Percentiles rank a stretch among this genome's conserved stretches.
Conservation (phyloP, 2,888 invertebrate species). For the Drosophila meridiana region DNA sequence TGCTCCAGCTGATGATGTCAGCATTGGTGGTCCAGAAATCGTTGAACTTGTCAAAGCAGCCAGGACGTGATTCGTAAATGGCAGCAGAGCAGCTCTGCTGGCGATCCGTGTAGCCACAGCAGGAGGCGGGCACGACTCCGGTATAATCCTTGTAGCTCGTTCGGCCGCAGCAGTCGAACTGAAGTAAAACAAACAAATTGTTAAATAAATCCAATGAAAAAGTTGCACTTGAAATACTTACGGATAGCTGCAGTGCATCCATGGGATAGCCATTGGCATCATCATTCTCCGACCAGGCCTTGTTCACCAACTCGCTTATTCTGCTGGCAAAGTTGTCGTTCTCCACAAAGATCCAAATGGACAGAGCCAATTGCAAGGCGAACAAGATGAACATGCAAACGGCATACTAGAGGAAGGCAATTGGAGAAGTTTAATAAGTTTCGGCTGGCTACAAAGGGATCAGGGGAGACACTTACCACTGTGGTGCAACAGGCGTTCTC, state of each 20-base stretch:
- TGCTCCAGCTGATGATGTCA: slow-evolving; percentile 87
- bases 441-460: neutral
- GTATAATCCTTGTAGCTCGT: slow-evolving; percentile 58
- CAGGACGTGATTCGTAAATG: slow-evolving; percentile 51
- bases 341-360: slow-evolving; percentile 89
- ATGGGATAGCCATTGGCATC: slow-evolving; percentile 71
- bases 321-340: slow-evolving; percentile 86
- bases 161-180: slow-evolving; percentile 82
- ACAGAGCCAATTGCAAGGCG: slow-evolving; percentile 90
- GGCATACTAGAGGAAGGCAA: slow-evolving; percentile 87
- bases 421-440: neutral
- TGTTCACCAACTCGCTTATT: slow-evolving; percentile 86
- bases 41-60: slow-evolving; percentile 80
- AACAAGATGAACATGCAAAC: slow-evolving; percentile 90
- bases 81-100: slow-evolving; percentile 46
- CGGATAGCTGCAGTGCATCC: slow-evolving; percentile 78
- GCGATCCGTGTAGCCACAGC: slow-evolving; percentile 74
- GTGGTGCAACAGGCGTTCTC: slow-evolving; percentile 95
- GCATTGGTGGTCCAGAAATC: slow-evolving; percentile 83
- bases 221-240: slow-evolving; percentile 53
- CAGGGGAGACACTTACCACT: slow-evolving; percentile 87
- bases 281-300: slow-evolving; percentile 80
- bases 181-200: neutral
- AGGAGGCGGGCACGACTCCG: slow-evolving; percentile 69
- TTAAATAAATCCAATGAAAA: too few relatives aligned